A percentile compares a stretch with the other conserved stretches of the same genome.
These are phyloP conservation scores for Zootoca vivipara DNA, from an alignment of 2,113 vertebrate genomes.

Conservation along the genomic window DNA sequence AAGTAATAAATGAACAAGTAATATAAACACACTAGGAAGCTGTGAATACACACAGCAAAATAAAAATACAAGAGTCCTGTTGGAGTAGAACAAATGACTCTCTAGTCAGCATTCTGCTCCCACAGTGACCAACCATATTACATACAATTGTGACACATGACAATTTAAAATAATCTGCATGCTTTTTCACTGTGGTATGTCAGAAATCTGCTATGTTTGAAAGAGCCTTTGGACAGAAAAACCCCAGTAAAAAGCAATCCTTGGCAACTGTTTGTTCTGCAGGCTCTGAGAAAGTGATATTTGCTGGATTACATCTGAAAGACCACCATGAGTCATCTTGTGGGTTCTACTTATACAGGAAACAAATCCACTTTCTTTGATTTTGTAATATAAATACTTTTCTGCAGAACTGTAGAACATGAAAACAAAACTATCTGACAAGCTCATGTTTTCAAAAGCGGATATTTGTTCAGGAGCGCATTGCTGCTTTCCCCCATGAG, in stretches of 20 bases:
- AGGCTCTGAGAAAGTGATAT: background rate
- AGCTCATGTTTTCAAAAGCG: background rate
- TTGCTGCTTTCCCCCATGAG: background rate
- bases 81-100: no score
- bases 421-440: background rate
- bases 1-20: background rate
- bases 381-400: background rate
- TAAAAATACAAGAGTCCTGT: background rate
- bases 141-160: background rate
- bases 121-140: no score
- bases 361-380: background rate
- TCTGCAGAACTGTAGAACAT: conserved; percentile 3
- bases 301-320: background rate
- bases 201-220: background rate
- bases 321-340: background rate
- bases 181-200: background rate
- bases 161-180: background rate
- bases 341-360: background rate
- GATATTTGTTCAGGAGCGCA: background rate
- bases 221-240: background rate
- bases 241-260: background rate
- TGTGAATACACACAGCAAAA: background rate
- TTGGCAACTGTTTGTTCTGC: background rate
- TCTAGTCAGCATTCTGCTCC: no score
- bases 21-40: background rate